Evolutionary conservation across 1,140 invertebrate species (phyloP).

Genomic region (Episyrphus balteatus): DNA sequence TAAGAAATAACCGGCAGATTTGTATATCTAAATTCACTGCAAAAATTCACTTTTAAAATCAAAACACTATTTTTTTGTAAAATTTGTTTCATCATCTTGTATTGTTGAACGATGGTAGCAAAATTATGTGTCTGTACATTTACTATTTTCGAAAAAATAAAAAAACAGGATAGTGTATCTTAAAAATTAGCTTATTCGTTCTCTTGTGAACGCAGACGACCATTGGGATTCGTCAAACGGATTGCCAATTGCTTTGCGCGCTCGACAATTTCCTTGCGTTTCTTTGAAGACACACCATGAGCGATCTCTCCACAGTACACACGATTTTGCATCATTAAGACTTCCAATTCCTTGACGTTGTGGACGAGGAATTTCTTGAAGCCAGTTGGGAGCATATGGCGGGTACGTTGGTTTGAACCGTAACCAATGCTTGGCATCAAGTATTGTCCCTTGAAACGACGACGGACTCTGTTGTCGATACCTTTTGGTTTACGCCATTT

Average conservation of each 20-base stretch:
- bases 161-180: too few relatives aligned
- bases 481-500: slow-evolving; percentile 59
- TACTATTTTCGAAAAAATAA: too few relatives aligned
- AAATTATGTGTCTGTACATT: too few relatives aligned
- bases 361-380: slow-evolving; percentile 77
- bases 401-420: slow-evolving; percentile 86
- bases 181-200: slow-evolving; percentile 70
- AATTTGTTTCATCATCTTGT: too few relatives aligned
- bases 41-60: too few relatives aligned
- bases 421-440: slow-evolving; percentile 99
- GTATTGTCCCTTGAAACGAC: slow-evolving; percentile 97
- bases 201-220: slow-evolving; percentile 93
- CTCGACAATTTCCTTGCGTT: slow-evolving; percentile 91
- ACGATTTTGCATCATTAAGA: slow-evolving; percentile 97
- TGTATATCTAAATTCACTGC: too few relatives aligned
- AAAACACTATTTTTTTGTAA: too few relatives aligned
- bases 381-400: slow-evolving; percentile 93
- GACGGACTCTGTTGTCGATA: slow-evolving; percentile 99
- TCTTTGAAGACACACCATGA: slow-evolving; percentile 91
- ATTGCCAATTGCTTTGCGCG: slow-evolving; percentile 92
- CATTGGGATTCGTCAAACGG: slow-evolving; percentile 90
- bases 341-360: slow-evolving; percentile 76
- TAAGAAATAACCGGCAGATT: too few relatives aligned
- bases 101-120: too few relatives aligned
- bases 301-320: slow-evolving; percentile 97